Percentiles rank a stretch among this genome's conserved stretches.
Evolutionary conservation across 2,113 vertebrate genomes (phyloP).

Genomic region (Dipodomys stephensi): DNA sequence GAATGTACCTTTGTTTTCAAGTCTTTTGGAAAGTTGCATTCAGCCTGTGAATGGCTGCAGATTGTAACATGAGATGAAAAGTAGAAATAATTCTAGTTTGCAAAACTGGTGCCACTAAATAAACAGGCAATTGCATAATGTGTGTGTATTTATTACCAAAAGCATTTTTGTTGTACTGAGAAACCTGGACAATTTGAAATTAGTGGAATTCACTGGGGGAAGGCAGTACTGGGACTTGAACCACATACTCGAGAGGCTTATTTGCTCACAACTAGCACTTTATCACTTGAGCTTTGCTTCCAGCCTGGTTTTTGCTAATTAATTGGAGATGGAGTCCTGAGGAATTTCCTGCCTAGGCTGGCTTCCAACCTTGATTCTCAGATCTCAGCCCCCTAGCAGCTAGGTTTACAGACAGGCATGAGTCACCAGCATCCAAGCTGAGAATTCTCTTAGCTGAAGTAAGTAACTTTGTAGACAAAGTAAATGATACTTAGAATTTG

Average conservation of each 20-base stretch:
- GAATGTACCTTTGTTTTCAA: slow-evolving; percentile 89
- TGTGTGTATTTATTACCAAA: slow-evolving; percentile 81
- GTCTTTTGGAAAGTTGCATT: slow-evolving; percentile 91
- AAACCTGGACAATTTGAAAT: slow-evolving; percentile 22
- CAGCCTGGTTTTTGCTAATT: no score
- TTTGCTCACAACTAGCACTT: no score
- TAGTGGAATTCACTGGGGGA: not conserved
- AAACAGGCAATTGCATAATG: slow-evolving; percentile 91
- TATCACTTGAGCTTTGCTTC: no score
- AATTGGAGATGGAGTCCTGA: no score
- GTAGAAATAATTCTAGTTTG: slow-evolving; percentile 91
- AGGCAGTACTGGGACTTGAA: no score
- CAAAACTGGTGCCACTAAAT: slow-evolving; percentile 93
- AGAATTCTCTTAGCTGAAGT: not conserved
- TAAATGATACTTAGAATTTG: slow-evolving; percentile 1
- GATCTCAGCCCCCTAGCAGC: no score
- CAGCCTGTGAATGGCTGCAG: slow-evolving; percentile 90
- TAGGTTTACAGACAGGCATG: no score
- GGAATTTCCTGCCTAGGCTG: no score
- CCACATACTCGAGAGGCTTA: no score
- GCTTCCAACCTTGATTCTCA: no score
- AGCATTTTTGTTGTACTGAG: not conserved
- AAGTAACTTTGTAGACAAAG: slow-evolving; percentile 52
- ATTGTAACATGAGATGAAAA: slow-evolving; percentile 83
- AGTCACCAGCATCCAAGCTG: no score